These are phyloP conservation scores for Gambelia wislizenii DNA, from an alignment of 2,797 vertebrate species.

Conservation along the genomic window DNA sequence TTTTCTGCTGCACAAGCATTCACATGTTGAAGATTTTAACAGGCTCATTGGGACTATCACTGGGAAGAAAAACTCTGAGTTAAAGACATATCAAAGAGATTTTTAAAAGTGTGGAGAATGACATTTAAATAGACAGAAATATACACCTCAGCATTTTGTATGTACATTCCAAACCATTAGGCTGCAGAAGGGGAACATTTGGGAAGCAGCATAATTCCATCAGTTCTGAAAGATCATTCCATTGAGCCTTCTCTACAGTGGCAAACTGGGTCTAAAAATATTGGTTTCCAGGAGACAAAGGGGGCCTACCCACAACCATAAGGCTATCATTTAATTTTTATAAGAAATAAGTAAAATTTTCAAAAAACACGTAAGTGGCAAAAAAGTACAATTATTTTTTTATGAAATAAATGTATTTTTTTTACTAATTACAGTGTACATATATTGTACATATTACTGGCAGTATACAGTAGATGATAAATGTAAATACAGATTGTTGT, in stretches of 20 bases:
- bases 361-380: too few relatives aligned
- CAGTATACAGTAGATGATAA: too few relatives aligned
- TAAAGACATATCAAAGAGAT: conserved; percentile 12
- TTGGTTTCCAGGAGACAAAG: too few relatives aligned
- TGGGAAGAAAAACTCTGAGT: background rate
- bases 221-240: background rate
- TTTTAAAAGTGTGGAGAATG: background rate
- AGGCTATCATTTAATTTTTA: too few relatives aligned
- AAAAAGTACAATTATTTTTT: too few relatives aligned
- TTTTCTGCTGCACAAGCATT: conserved; percentile 29
- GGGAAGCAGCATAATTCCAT: background rate
- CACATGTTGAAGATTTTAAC: conserved; percentile 7
- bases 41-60: background rate
- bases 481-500: too few relatives aligned
- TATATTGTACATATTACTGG: too few relatives aligned
- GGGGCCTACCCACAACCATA: too few relatives aligned
- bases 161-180: background rate
- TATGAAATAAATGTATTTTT: too few relatives aligned
- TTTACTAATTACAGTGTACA: too few relatives aligned
- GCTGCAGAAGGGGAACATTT: background rate
- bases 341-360: too few relatives aligned
- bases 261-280: too few relatives aligned
- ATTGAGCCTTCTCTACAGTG: background rate
- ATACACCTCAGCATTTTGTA: background rate
- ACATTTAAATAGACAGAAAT: background rate